Evolutionary conservation across 2,797 vertebrate species (phyloP).

Genomic region (Orientallactaga sibirica): DNA sequence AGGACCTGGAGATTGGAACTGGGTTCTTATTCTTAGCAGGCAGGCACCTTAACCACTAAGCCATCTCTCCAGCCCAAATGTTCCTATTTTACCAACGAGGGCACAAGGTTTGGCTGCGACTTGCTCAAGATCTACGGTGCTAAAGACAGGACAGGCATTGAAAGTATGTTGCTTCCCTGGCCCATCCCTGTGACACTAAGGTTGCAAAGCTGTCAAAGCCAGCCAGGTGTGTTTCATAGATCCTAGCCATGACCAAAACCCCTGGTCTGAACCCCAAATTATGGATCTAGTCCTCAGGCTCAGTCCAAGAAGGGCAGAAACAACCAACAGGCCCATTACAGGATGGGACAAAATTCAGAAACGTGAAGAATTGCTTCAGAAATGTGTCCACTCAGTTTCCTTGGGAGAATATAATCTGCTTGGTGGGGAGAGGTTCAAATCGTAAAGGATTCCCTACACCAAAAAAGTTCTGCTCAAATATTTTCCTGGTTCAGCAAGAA

Average conservation of each 20-base stretch:
- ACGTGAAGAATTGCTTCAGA: background rate
- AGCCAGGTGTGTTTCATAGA: background rate
- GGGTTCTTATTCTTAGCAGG: too few relatives aligned
- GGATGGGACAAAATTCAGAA: slow-evolving; percentile 16
- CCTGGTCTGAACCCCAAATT: background rate
- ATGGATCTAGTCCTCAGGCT: background rate
- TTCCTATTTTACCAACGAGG: slow-evolving; percentile 44
- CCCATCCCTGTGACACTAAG: background rate
- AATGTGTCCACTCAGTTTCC: background rate
- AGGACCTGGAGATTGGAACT: too few relatives aligned
- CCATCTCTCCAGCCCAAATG: background rate
- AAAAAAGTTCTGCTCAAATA: background rate
- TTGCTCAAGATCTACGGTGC: background rate
- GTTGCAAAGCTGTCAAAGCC: background rate
- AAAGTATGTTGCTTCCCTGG: background rate
- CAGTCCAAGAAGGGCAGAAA: background rate
- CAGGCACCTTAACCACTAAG: too few relatives aligned
- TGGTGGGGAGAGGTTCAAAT: background rate
- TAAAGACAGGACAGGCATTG: slow-evolving; percentile 17
- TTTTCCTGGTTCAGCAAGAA: background rate
- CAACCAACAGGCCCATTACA: background rate
- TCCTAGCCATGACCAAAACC: too few relatives aligned
- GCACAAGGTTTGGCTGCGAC: slow-evolving; percentile 9
- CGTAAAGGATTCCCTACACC: background rate
- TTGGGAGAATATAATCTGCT: background rate